Conservation (phyloP, 2,888 invertebrate species). For the Drosophila acutilabella region DNA sequence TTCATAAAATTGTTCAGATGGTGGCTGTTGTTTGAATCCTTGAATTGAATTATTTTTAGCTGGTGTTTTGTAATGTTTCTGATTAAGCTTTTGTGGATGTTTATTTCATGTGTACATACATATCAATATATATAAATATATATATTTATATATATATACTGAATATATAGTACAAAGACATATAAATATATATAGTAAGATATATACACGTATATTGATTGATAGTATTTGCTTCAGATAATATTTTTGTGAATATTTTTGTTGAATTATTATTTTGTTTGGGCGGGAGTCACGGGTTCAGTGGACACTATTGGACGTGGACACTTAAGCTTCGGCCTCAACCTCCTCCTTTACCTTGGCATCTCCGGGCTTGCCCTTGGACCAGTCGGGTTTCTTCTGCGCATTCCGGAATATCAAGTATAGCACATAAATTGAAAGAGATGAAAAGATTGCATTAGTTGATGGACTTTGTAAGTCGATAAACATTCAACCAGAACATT, state of each 20-base stretch:
- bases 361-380: constrained; percentile 94
- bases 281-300: constrained; percentile 84
- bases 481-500: constrained; percentile 52
- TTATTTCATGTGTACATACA: constrained; percentile 46
- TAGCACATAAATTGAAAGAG: constrained; percentile 6
- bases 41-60: constrained; percentile 67
- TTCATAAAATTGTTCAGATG: constrained; percentile 74
- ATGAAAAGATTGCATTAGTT: constrained; percentile 34
- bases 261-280: constrained; percentile 72
- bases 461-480: background rate
- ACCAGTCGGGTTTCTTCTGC: constrained; percentile 98
- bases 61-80: constrained; percentile 53
- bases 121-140: constrained; percentile 14
- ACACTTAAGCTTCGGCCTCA: constrained; percentile 92
- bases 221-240: constrained; percentile 69
- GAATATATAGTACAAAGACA: constrained; percentile 21
- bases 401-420: constrained; percentile 10
- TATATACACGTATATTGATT: constrained; percentile 68
- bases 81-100: constrained; percentile 61
- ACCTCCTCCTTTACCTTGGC: constrained; percentile 94
- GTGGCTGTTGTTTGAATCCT: constrained; percentile 65
- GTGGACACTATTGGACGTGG: constrained; percentile 84
- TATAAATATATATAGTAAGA: constrained; percentile 56
- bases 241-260: constrained; percentile 58
- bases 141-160: constrained; percentile 36